phyloP scores from a whole-genome alignment of 1,140 invertebrate genomes.

The Leptonema lineaticorne region DNA sequence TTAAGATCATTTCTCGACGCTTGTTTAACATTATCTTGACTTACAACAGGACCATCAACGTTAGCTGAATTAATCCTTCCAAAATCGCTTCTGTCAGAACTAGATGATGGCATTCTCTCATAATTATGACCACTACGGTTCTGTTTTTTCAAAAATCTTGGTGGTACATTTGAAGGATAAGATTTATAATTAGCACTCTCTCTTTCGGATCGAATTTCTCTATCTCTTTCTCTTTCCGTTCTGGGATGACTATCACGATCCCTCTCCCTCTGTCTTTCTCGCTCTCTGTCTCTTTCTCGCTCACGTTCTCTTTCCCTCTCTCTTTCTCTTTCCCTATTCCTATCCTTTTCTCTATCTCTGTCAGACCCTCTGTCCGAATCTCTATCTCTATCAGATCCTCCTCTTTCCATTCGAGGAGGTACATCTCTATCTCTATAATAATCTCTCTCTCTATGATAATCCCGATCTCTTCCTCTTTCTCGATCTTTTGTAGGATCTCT shows the following conservation, averaged over 20 bases:
- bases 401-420: slow-evolving; percentile 45
- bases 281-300: slow-evolving; percentile 45
- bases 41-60: slow-evolving; percentile 23
- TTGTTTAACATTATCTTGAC: slow-evolving; percentile 44
- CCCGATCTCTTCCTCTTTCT: slow-evolving; percentile 45
- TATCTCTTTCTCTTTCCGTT: slow-evolving; percentile 46
- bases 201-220: slow-evolving; percentile 36
- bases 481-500: slow-evolving; percentile 49
- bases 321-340: slow-evolving; percentile 30
- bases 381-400: slow-evolving; percentile 46
- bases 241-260: slow-evolving; percentile 37
- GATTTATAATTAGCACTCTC: slow-evolving; percentile 57
- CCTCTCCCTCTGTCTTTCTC: slow-evolving; percentile 32
- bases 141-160: slow-evolving; percentile 79
- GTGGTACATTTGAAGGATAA: slow-evolving; percentile 80
- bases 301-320: slow-evolving; percentile 53
- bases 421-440: slow-evolving; percentile 49
- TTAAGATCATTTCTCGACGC: slow-evolving; percentile 38
- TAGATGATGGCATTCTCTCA: slow-evolving; percentile 44
- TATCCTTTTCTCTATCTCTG: slow-evolving; percentile 47
- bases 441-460: slow-evolving; percentile 50
- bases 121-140: slow-evolving; percentile 49
- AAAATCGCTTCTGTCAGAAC: slow-evolving; percentile 34
- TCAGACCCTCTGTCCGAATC: slow-evolving; percentile 49
- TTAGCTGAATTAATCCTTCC: background rate